Percentiles rank a stretch among this genome's conserved stretches.
phyloP scores from a whole-genome alignment of 1,140 invertebrate genomes.

The Myzus persicae region DNA sequence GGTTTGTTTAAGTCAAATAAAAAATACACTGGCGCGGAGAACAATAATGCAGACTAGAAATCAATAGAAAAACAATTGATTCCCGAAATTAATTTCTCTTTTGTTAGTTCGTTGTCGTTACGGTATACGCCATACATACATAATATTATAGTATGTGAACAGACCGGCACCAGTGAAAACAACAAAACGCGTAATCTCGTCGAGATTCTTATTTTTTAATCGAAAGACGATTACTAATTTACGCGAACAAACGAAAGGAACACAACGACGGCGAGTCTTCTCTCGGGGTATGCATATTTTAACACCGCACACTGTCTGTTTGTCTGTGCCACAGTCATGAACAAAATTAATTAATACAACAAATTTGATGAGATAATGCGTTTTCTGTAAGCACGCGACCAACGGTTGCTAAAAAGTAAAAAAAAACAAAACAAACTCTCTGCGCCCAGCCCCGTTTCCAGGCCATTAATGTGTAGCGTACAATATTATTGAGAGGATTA shows the following conservation, averaged over 20 bases:
- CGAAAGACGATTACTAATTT: neutral
- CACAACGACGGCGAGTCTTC: neutral
- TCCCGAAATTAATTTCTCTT: constrained; percentile 16
- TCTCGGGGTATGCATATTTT: neutral
- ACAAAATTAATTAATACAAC: neutral
- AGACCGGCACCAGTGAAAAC: neutral
- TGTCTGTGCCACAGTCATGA: neutral
- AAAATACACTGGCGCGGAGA: neutral
- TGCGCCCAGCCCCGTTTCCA: neutral
- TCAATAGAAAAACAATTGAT: constrained; percentile 29
- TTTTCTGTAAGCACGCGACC: neutral
- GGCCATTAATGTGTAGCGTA: neutral
- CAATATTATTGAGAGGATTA: neutral
- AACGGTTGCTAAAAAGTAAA: neutral
- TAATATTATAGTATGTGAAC: neutral
- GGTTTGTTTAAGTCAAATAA: neutral
- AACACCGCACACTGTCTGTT: neutral
- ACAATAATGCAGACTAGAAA: neutral
- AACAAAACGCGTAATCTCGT: neutral
- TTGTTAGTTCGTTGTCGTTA: neutral
- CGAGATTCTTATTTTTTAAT: constrained; percentile 7
- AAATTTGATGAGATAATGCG: neutral
- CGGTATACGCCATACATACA: neutral
- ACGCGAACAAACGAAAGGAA: constrained; percentile 17
- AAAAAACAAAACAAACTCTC: constrained; percentile 4